Evolutionary conservation across 30 jellyfish, hydroid and myxozoan genomes (phyloP).

Genomic region (Aurelia sp.): DNA sequence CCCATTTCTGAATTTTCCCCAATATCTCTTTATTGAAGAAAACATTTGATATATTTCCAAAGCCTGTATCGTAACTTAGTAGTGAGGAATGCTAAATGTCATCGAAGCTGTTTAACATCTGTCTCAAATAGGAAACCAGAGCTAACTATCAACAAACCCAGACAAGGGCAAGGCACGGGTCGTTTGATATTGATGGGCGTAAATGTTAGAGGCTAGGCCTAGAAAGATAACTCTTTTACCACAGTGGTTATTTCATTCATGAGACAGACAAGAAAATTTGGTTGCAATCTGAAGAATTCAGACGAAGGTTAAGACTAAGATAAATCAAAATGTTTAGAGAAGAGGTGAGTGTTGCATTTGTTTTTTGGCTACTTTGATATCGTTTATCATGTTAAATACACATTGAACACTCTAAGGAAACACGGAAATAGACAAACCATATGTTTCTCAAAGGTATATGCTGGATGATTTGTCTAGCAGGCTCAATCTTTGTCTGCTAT

Average conservation of each 20-base stretch:
- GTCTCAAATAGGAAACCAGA: slow-evolving; percentile 27
- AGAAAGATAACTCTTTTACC: slow-evolving; percentile 8
- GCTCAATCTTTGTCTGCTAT: no score
- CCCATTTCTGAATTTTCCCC: no score
- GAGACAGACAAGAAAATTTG: slow-evolving; percentile 4
- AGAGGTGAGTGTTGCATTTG: slow-evolving; percentile 31
- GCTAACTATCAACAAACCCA: no score
- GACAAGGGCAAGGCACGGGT: slow-evolving; percentile 15
- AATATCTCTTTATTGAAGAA: no score
- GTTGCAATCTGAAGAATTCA: neutral
- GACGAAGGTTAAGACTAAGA: neutral
- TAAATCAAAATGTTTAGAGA: slow-evolving; percentile 2
- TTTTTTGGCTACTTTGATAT: neutral
- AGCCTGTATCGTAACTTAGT: no score
- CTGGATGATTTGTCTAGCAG: no score
- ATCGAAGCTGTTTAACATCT: slow-evolving; percentile 11
- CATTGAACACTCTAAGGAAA: no score
- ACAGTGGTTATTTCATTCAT: slow-evolving; percentile 1
- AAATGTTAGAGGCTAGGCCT: slow-evolving; percentile 11
- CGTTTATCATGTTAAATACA: no score
- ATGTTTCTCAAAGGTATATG: no score
- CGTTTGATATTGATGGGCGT: slow-evolving; percentile 35
- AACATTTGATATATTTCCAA: no score
- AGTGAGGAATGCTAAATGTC: no score
- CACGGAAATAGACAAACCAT: no score